phyloP scores from a whole-genome alignment of 2,113 vertebrate genomes.

The Uropsilus gracilis region DNA sequence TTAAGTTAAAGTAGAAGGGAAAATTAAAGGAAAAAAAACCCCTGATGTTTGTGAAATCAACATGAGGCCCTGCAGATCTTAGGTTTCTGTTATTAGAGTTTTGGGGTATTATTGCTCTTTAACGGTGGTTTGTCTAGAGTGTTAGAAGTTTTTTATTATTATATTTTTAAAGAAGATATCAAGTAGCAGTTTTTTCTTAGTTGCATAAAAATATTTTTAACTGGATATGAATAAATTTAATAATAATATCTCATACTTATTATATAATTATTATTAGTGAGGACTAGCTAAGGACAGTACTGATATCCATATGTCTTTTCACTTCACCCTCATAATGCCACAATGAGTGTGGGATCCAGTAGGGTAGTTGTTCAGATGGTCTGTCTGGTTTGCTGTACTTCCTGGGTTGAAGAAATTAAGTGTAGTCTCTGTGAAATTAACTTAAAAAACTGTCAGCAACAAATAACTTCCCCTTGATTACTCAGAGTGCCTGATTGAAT shows the following conservation, averaged over 20 bases:
- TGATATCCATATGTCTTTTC: too few relatives aligned
- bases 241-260: too few relatives aligned
- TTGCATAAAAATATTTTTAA: too few relatives aligned
- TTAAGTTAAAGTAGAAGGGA: not conserved
- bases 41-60: not conserved
- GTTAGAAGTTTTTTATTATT: not conserved
- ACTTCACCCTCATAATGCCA: not conserved
- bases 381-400: not conserved
- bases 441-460: not conserved
- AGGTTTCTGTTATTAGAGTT: not conserved
- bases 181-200: too few relatives aligned
- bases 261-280: too few relatives aligned
- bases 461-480: not conserved
- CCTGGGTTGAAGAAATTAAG: not conserved
- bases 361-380: not conserved
- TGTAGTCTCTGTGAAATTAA: not conserved
- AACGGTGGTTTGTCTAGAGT: constrained; percentile 32
- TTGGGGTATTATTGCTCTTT: not conserved
- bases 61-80: not conserved
- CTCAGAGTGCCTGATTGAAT: not conserved
- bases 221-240: too few relatives aligned
- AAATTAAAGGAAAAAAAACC: not conserved
- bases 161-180: not conserved
- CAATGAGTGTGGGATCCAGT: not conserved
- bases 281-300: too few relatives aligned